A percentile compares a stretch with the other conserved stretches of the same genome.
Evolutionary conservation across 2,113 vertebrate genomes (phyloP).

Genomic region (Microtus richardsoni): DNA sequence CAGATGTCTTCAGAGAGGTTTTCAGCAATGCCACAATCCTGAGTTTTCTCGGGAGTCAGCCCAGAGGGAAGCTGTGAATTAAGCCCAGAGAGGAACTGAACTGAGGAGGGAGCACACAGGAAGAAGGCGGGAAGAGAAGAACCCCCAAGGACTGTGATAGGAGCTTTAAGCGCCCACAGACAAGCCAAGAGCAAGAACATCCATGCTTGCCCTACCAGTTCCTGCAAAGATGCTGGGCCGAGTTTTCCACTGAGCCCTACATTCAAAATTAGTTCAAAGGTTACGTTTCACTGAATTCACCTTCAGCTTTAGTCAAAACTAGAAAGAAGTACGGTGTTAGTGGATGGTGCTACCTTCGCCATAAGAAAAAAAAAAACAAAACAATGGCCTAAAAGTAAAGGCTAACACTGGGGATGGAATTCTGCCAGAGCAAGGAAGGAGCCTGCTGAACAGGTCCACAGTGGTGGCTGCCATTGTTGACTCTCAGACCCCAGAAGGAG

Average conservation of each 20-base stretch:
- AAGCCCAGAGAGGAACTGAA: neutral
- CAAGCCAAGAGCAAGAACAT: fast-evolving
- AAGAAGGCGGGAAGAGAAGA: neutral
- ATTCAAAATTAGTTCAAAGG: neutral
- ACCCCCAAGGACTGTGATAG: neutral
- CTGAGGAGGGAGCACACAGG: neutral
- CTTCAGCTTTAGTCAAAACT: neutral
- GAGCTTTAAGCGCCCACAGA: neutral
- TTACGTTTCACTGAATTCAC: neutral
- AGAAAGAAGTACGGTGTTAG: neutral
- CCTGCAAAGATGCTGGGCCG: fast-evolving
- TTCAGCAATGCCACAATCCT: neutral
- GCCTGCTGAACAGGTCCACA: neutral
- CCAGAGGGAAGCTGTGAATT: neutral
- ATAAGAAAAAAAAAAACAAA: too few species aligned
- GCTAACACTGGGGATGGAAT: neutral
- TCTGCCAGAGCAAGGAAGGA: neutral
- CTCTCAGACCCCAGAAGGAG: neutral
- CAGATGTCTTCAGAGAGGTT: neutral
- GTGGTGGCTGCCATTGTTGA: too few species aligned
- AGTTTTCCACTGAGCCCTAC: neutral
- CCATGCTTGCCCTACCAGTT: neutral
- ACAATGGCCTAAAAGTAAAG: neutral
- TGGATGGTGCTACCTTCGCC: neutral
- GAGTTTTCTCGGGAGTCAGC: neutral